A percentile compares a stretch with the other conserved stretches of the same genome.
Evolutionary conservation across 2,797 vertebrate species (phyloP).

Genomic region (Chelon labrosus): DNA sequence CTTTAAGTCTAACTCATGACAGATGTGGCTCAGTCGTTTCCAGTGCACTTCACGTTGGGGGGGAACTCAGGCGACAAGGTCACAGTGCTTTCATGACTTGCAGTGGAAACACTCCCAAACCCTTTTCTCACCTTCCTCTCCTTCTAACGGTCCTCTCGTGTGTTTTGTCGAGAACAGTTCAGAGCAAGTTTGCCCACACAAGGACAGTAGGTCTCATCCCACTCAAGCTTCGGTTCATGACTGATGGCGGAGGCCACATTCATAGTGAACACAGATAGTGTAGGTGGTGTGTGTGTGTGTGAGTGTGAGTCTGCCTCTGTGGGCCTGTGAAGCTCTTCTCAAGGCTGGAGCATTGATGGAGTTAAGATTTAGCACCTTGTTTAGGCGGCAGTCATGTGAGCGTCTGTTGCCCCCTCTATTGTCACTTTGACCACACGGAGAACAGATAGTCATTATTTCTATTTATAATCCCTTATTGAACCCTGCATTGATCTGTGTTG

Average conservation of each 20-base stretch:
- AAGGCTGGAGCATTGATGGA: slow-evolving; percentile 39
- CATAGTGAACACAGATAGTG: slow-evolving; percentile 53
- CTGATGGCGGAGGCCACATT: slow-evolving; percentile 61
- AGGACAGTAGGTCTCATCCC: slow-evolving; percentile 64
- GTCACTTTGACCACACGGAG: slow-evolving; percentile 24
- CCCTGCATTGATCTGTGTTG: slow-evolving; percentile 35
- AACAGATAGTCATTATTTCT: slow-evolving; percentile 34
- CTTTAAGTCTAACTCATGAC: slow-evolving; percentile 42
- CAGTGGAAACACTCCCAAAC: slow-evolving; percentile 58
- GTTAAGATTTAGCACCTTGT: slow-evolving; percentile 9
- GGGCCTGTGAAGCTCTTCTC: slow-evolving; percentile 30
- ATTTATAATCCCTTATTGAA: slow-evolving; percentile 51
- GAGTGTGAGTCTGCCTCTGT: slow-evolving; percentile 34
- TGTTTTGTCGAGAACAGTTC: slow-evolving; percentile 47
- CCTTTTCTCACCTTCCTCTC: slow-evolving; percentile 21
- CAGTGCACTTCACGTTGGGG: slow-evolving; percentile 36
- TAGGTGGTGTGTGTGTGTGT: slow-evolving; percentile 58
- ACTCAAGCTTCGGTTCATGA: slow-evolving; percentile 70
- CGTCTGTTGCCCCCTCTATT: slow-evolving; percentile 44
- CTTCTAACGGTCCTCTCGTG: slow-evolving; percentile 12
- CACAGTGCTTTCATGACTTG: slow-evolving; percentile 26
- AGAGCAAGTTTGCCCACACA: slow-evolving; percentile 67
- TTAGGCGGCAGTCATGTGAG: slow-evolving; percentile 17
- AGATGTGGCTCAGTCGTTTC: slow-evolving; percentile 13
- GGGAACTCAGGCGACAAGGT: slow-evolving; percentile 35